Conservation (phyloP, 1,140 invertebrate species). For the Euglossa dilemma region DNA sequence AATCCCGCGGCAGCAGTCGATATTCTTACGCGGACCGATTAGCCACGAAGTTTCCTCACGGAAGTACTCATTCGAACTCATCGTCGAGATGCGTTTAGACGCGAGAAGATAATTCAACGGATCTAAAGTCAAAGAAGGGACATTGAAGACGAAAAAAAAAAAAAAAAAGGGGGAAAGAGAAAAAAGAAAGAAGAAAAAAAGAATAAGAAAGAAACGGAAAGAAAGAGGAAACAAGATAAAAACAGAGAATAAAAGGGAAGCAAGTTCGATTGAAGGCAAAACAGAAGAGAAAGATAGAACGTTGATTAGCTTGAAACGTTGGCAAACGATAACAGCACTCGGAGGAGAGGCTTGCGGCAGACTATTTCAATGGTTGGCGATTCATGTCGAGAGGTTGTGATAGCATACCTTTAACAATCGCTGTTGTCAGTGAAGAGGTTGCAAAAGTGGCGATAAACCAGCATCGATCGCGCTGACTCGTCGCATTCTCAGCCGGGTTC, state of each 20-base stretch:
- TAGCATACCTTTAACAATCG: constrained; percentile 40
- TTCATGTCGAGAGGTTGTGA: constrained; percentile 41
- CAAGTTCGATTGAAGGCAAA: not conserved
- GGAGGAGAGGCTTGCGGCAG: not conserved
- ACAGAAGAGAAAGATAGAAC: not conserved
- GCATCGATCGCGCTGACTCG: constrained; percentile 68
- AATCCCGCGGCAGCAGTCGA: constrained; percentile 75
- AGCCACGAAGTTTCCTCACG: constrained; percentile 32
- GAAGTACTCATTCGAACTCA: not conserved
- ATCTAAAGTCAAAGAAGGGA: too few relatives aligned
- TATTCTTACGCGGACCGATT: constrained; percentile 71
- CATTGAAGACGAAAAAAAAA: not conserved
- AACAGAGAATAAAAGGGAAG: not conserved
- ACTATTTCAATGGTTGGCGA: constrained; percentile 18
- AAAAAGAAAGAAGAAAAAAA: not conserved
- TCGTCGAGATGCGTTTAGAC: not conserved
- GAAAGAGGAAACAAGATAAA: not conserved
- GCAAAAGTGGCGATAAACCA: constrained; percentile 68
- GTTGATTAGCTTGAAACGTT: not conserved
- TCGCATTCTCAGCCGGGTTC: constrained; percentile 66
- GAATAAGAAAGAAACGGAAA: not conserved
- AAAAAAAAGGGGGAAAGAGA: not conserved
- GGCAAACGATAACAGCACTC: constrained; percentile 11
- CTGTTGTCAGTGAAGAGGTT: constrained; percentile 54
- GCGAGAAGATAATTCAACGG: not conserved